These are phyloP conservation scores for Rhaphigaster nebulosa DNA, from an alignment of 2,888 invertebrate genomes.

Conservation along the genomic window DNA sequence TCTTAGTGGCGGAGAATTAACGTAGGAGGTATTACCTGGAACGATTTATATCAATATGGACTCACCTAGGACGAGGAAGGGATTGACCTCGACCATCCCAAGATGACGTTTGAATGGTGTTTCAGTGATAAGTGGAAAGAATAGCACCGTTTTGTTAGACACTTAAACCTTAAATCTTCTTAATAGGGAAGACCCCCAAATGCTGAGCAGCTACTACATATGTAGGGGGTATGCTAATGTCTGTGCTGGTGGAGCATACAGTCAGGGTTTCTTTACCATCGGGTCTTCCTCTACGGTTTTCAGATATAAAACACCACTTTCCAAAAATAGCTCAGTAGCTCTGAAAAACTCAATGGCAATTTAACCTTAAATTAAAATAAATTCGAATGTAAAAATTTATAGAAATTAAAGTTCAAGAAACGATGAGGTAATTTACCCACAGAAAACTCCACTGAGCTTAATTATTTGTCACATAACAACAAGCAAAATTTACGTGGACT, in stretches of 20 bases:
- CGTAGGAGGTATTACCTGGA: not conserved
- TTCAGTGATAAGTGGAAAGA: slow-evolving; percentile 18
- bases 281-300: not conserved
- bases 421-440: not conserved
- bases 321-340: not conserved
- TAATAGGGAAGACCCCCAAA: slow-evolving; percentile 49
- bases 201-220: slow-evolving; percentile 21
- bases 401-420: not conserved
- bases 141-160: not conserved
- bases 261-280: slow-evolving; percentile 3
- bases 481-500: no score
- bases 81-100: not conserved
- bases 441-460: no score
- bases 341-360: not conserved
- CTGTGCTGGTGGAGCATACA: not conserved
- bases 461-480: no score
- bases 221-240: slow-evolving; percentile 39
- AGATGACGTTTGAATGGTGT: not conserved
- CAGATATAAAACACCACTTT: not conserved
- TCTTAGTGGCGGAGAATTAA: slow-evolving; percentile 19
- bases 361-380: not conserved
- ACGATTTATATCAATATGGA: slow-evolving; percentile 1
- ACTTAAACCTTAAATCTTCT: slow-evolving; percentile 33
- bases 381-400: not conserved
- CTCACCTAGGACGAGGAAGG: not conserved